phyloP scores from a whole-genome alignment of 2,113 vertebrate genomes.

The Neomonachus schauinslandi region DNA sequence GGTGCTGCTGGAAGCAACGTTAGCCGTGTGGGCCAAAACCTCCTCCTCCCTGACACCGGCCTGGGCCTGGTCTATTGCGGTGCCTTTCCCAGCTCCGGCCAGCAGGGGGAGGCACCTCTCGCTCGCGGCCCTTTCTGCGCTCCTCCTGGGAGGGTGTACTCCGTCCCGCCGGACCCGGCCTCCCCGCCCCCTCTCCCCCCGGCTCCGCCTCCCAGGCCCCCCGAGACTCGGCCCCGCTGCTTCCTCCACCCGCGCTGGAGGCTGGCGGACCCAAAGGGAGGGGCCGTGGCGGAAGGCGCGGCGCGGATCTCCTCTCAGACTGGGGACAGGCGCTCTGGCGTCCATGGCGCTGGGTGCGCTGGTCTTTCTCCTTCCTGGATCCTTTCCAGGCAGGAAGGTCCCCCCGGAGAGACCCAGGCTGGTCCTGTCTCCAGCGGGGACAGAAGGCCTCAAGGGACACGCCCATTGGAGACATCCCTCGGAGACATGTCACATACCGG shows the following conservation, averaged over 20 bases:
- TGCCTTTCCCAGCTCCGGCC: constrained; percentile 45
- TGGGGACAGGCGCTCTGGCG: background rate
- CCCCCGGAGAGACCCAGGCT: background rate
- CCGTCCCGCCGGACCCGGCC: background rate
- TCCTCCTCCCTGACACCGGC: background rate
- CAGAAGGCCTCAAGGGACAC: background rate
- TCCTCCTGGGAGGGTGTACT: background rate
- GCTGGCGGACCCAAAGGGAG: background rate
- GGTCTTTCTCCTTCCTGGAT: background rate
- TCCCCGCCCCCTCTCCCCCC: background rate
- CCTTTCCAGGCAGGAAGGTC: background rate
- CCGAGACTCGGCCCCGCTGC: background rate
- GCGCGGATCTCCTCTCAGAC: background rate
- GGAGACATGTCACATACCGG: background rate
- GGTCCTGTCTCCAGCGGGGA: background rate
- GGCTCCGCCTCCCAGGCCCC: background rate
- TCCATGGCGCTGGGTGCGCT: background rate
- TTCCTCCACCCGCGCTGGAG: background rate
- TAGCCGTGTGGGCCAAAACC: background rate
- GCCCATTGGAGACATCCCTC: background rate
- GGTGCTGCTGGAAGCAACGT: background rate
- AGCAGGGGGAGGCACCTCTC: constrained; percentile 69
- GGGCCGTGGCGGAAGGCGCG: background rate
- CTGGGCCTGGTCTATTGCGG: fast-evolving
- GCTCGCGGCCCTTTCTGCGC: background rate